A percentile compares a stretch with the other conserved stretches of the same genome.
Evolutionary conservation across 2,888 invertebrate genomes (phyloP).

Genomic region (Plebejus anna): DNA sequence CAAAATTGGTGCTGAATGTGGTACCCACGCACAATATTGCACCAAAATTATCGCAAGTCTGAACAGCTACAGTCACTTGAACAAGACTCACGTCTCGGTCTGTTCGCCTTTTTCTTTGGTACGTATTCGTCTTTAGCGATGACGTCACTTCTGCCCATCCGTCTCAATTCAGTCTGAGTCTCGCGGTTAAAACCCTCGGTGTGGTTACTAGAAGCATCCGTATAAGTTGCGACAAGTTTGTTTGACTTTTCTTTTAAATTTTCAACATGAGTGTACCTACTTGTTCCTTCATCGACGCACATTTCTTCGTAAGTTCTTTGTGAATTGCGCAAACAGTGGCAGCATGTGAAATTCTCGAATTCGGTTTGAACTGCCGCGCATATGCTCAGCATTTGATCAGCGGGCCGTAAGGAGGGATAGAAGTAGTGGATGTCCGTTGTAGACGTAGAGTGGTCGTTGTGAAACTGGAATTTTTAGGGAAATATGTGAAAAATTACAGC

Average conservation of each 20-base stretch:
- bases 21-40: neutral
- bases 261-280: constrained; percentile 8
- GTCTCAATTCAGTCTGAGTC: constrained; percentile 7
- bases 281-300: neutral
- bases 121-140: neutral
- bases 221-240: constrained; percentile 20
- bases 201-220: constrained; percentile 7
- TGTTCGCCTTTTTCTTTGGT: neutral
- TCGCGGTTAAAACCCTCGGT: neutral
- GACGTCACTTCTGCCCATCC: neutral
- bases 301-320: neutral
- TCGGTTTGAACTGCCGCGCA: constrained; percentile 49
- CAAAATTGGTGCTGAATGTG: too few species aligned
- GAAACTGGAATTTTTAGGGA: constrained; percentile 54
- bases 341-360: constrained; percentile 33
- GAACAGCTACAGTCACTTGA: constrained; percentile 11
- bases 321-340: neutral
- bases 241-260: constrained; percentile 30
- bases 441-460: constrained; percentile 63
- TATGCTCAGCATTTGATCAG: constrained; percentile 37
- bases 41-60: neutral
- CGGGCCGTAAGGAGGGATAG: constrained; percentile 48
- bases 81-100: neutral
- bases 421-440: constrained; percentile 68
- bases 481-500: neutral